phyloP scores from a whole-genome alignment of 1,140 invertebrate genomes.

The Cardiocondyla obscurior region DNA sequence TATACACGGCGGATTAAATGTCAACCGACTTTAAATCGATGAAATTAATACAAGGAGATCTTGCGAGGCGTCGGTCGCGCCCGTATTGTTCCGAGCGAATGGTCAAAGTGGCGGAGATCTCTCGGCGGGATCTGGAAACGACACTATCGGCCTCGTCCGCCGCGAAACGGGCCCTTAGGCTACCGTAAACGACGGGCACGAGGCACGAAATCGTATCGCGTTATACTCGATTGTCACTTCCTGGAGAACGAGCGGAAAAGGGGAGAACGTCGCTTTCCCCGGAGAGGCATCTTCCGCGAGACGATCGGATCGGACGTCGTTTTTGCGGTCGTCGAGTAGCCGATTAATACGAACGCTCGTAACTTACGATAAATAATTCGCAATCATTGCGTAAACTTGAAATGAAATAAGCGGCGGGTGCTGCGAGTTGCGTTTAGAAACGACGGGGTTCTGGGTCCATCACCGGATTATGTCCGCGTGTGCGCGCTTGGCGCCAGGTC shows the following conservation, averaged over 20 bases:
- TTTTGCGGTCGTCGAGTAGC: not conserved
- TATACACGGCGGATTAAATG: not conserved
- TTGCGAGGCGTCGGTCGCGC: not conserved
- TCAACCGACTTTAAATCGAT: not conserved
- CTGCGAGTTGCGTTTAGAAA: not conserved
- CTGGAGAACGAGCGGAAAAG: not conserved
- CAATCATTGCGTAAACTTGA: not conserved
- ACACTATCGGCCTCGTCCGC: not conserved
- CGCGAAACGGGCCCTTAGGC: conserved; percentile 24
- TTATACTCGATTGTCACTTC: conserved; percentile 37
- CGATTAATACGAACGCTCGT: not conserved
- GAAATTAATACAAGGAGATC: not conserved
- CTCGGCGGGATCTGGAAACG: not conserved
- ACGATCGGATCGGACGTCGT: not conserved
- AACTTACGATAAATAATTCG: not conserved
- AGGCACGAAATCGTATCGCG: conserved; percentile 36
- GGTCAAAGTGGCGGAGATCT: conserved; percentile 1
- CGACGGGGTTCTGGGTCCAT: not conserved
- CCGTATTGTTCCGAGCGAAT: not conserved
- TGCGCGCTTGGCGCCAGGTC: not conserved
- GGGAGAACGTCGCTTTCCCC: not conserved
- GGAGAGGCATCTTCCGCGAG: conserved; percentile 33
- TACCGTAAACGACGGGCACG: conserved; percentile 36
- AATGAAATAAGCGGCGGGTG: not conserved
- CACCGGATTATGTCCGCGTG: not conserved